A percentile compares a stretch with the other conserved stretches of the same genome.
Conservation (phyloP, 2,113 vertebrate species). For the Eretmochelys imbricata region DNA sequence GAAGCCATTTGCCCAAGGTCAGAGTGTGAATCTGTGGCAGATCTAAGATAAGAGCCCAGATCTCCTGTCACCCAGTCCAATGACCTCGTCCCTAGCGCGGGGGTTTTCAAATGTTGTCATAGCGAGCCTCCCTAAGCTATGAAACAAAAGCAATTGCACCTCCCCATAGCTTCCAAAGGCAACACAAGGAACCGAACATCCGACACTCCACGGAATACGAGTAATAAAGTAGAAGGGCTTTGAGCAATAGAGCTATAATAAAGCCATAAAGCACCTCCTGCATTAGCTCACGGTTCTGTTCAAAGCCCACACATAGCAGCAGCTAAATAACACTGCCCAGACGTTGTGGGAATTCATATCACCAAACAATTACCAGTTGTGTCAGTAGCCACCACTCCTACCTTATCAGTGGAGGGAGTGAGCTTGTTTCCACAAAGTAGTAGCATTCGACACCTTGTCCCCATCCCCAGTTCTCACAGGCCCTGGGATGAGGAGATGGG, state of each 20-base stretch:
- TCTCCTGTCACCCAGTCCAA: background rate
- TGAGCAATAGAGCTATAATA: no score
- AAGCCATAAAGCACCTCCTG: no score
- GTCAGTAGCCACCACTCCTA: background rate
- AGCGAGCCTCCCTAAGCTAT: background rate
- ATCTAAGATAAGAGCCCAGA: background rate
- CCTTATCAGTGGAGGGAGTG: background rate
- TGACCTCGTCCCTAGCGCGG: background rate
- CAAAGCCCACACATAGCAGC: no score
- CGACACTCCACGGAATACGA: background rate
- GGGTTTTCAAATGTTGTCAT: background rate
- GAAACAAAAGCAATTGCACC: background rate
- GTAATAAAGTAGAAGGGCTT: background rate
- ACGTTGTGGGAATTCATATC: background rate
- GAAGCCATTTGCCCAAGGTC: background rate
- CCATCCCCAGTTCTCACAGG: background rate
- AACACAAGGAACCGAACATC: background rate
- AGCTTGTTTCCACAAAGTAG: background rate
- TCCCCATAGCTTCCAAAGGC: background rate
- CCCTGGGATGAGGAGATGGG: background rate
- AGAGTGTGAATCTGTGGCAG: background rate
- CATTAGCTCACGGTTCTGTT: no score
- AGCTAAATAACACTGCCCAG: no score
- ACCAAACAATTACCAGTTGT: background rate
- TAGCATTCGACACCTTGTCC: background rate